These are phyloP conservation scores for Agapornis canus DNA, from an alignment of 2,797 vertebrate species.

Conservation along the genomic window DNA sequence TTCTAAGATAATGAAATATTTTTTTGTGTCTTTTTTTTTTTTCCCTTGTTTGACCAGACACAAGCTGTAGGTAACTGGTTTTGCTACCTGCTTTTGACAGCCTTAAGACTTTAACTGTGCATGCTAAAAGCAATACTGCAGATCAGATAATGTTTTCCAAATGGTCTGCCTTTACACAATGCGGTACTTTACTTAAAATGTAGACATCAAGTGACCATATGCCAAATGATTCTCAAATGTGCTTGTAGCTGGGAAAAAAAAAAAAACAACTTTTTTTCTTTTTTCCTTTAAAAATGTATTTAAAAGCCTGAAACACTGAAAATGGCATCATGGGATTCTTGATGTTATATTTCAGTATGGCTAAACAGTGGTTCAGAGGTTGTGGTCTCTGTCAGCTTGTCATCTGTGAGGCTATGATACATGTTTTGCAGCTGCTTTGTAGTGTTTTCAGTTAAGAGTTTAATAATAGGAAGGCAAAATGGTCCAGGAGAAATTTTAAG, in stretches of 20 bases:
- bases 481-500: not conserved
- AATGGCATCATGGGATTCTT: not conserved
- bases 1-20: not conserved
- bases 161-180: not conserved
- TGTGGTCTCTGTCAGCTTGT: not conserved
- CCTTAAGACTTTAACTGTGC: slow-evolving; percentile 31
- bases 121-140: slow-evolving; percentile 21
- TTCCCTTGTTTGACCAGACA: not conserved
- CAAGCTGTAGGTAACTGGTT: not conserved
- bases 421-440: not conserved
- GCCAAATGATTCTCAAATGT: not conserved
- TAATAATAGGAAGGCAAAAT: not conserved
- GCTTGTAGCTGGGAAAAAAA: not conserved
- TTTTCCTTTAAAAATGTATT: not conserved
- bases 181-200: not conserved
- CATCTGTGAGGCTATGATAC: not conserved
- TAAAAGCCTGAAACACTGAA: not conserved
- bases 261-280: not conserved
- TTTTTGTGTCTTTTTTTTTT: not conserved
- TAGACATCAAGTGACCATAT: not conserved
- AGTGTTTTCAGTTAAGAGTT: not conserved
- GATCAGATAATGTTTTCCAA: slow-evolving; percentile 13
- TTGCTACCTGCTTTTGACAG: slow-evolving; percentile 9
- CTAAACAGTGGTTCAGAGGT: not conserved
- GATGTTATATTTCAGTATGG: not conserved